Conservation (phyloP, 2,888 invertebrate genomes). For the Polietes domitor region DNA sequence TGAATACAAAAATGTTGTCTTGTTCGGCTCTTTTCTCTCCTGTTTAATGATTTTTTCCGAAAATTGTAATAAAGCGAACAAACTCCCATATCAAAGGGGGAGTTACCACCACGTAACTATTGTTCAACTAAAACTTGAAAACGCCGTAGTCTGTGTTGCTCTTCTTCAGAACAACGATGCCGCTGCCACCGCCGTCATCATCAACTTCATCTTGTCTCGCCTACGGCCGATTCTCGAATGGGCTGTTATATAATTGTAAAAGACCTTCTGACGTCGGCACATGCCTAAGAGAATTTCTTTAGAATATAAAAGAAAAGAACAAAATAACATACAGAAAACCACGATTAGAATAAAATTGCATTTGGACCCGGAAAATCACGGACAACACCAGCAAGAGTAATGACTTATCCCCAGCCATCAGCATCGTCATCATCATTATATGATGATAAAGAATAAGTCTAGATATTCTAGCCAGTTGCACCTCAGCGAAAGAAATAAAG, state of each 20-base stretch:
- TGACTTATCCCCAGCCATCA: background rate
- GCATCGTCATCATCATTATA: no score
- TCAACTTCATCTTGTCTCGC: background rate
- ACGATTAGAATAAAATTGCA: slow-evolving; percentile 13
- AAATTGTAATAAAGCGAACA: background rate
- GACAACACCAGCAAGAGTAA: background rate
- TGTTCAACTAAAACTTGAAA: background rate
- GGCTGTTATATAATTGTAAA: background rate
- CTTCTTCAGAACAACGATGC: background rate
- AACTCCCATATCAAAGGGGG: background rate
- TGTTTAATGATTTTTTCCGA: background rate
- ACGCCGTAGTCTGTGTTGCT: background rate
- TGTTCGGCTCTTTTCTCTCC: background rate
- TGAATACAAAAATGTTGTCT: background rate
- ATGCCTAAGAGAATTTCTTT: slow-evolving; percentile 12
- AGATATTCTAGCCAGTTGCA: background rate
- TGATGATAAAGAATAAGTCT: no score
- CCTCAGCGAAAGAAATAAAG: background rate
- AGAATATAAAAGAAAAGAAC: background rate
- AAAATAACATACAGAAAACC: background rate
- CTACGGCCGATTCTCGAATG: background rate
- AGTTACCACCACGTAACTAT: background rate
- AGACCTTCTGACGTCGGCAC: background rate
- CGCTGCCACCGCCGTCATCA: background rate
- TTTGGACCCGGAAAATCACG: no score